Evolutionary conservation across 2,888 invertebrate genomes (phyloP).

Genomic region (Cryptus armator): DNA sequence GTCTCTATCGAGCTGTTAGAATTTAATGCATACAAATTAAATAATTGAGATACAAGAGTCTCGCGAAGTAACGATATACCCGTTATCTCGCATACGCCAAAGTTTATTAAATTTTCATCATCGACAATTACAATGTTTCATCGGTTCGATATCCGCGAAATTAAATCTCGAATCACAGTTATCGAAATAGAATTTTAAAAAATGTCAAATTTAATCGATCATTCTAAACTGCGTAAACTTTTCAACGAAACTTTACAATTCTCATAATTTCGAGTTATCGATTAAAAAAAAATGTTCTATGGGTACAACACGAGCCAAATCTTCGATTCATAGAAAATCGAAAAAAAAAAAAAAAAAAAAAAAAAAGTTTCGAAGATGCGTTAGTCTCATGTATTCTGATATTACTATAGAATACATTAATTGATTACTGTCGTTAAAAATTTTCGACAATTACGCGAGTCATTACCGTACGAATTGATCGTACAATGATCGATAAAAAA

Average conservation of each 20-base stretch:
- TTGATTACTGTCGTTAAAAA: neutral
- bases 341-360: neutral
- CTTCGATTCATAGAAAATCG: neutral
- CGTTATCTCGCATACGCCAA: neutral
- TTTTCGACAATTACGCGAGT: conserved; percentile 20
- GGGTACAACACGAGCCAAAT: neutral
- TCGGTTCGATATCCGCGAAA: neutral
- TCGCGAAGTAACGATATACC: neutral
- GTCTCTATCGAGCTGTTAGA: neutral
- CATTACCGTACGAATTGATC: conserved; percentile 18
- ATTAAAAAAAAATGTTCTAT: neutral
- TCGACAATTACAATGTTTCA: neutral
- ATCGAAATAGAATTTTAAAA: no score
- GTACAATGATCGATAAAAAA: neutral
- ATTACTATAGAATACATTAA: neutral
- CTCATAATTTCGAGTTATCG: neutral
- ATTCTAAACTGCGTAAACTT: neutral
- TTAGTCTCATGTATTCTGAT: no score
- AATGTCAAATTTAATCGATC: neutral
- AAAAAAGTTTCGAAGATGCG: neutral
- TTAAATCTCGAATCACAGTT: neutral
- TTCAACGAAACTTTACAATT: neutral
- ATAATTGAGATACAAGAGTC: neutral
- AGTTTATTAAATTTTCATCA: neutral
- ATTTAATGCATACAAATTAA: conserved; percentile 1